Percentiles rank a stretch among this genome's conserved stretches.
Evolutionary conservation across 2,113 vertebrate genomes (phyloP).

Genomic region (Nanorana parkeri): DNA sequence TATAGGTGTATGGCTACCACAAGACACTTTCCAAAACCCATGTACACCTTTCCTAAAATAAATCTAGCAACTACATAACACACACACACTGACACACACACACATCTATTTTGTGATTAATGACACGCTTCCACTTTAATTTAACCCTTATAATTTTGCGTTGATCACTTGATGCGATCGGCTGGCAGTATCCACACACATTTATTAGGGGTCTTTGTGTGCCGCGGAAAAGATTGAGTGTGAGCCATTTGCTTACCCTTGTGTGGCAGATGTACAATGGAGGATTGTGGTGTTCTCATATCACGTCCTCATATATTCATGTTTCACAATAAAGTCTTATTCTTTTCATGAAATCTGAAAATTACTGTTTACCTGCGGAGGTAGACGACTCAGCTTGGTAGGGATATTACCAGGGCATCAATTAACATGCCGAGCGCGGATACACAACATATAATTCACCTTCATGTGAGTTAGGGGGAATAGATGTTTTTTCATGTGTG

Average conservation of each 20-base stretch:
- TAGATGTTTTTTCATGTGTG: background rate
- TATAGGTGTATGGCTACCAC: no score
- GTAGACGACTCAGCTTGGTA: background rate
- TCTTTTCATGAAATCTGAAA: slow-evolving; percentile 20
- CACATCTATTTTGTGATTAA: no score
- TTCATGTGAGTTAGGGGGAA: background rate
- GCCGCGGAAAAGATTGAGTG: slow-evolving; percentile 6
- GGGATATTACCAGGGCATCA: background rate
- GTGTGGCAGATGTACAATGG: slow-evolving; percentile 24
- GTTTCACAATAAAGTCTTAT: background rate
- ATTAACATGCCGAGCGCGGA: slow-evolving; percentile 26
- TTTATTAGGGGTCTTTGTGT: slow-evolving; percentile 4
- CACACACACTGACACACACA: no score
- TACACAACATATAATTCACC: background rate
- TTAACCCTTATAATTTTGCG: no score
- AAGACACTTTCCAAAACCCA: no score
- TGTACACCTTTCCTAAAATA: no score
- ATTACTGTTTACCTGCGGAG: slow-evolving; percentile 38
- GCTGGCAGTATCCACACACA: background rate
- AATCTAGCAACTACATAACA: no score
- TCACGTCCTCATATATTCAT: background rate
- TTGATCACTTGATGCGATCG: background rate
- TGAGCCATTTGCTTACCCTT: slow-evolving; percentile 17
- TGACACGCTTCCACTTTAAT: no score
- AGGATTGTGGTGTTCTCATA: background rate